A percentile compares a stretch with the other conserved stretches of the same genome.
Evolutionary conservation across 2,113 vertebrate genomes (phyloP).

Genomic region (Zosterops borbonicus): DNA sequence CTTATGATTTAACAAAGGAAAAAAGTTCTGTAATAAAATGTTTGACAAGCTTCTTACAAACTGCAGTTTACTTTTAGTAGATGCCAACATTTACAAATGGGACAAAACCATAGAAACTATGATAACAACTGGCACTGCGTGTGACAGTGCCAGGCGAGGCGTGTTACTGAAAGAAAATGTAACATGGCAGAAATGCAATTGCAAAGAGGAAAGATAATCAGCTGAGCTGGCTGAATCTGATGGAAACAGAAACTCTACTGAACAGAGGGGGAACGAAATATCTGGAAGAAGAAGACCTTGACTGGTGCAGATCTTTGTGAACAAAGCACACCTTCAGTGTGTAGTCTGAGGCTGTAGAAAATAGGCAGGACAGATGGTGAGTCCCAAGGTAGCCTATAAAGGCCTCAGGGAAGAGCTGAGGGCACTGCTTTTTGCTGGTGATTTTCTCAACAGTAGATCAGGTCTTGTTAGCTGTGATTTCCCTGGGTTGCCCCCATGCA

Average conservation of each 20-base stretch:
- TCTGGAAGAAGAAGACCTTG: neutral
- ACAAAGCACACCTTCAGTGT: neutral
- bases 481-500: neutral
- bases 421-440: neutral
- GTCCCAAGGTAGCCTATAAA: neutral
- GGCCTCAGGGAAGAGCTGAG: neutral
- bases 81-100: neutral
- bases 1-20: neutral
- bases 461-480: fast-evolving
- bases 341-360: neutral
- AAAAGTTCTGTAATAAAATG: neutral
- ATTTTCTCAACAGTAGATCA: neutral
- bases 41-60: neutral
- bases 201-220: neutral
- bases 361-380: neutral
- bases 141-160: fast-evolving
- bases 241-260: neutral
- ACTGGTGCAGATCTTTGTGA: neutral
- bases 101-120: neutral
- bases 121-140: neutral
- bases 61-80: neutral
- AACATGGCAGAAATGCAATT: neutral
- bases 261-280: neutral
- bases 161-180: neutral
- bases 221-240: neutral